Base-by-base conservation (phyloP, 2,888 invertebrate species). In the Drepanosiphum platanoidis region DNA sequence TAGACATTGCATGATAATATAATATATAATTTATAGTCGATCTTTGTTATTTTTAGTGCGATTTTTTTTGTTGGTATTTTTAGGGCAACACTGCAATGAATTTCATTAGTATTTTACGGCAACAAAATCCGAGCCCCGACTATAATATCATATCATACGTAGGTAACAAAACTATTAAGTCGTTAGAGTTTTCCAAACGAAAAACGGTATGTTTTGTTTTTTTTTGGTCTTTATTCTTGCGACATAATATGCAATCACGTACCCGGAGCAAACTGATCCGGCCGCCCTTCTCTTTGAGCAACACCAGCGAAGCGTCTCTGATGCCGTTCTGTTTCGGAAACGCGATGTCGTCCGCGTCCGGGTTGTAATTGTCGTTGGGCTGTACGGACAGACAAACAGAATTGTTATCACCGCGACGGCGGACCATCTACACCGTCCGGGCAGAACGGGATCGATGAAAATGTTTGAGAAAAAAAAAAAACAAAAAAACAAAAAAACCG, bases 231-330 rank as follows among this genome's bases (percentile, higher is more conserved):
- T 18, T 52, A 46, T 46, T 18, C n/a, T n/a, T n/a, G n/a, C n/a
- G n/a, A n/a, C n/a, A n/a, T n/a, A n/a, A n/a, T n/a, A n/a, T n/a
- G n/a, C n/a, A n/a, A 46, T 18, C 52, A 89, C 91, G 90, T 89
- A 92, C 92, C 89, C 97, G 92, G 88, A 96, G 92, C 88, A 96
- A 91, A 64, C 95, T 94, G 90, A 95, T 96, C 88, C 96, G 92
- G 84, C 96, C 96, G 88, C 95, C 94, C 90, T 97, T 97, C 90
- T 97, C 97, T 89, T 96, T 93, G 86, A 97, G 94, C 72, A 97
- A 91, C 86, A 97, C 92, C 80, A 97, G 92, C 4, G 96, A 95
- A 11, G 97, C 97, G 89, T 97, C 96, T 88, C 95, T 92, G 83
- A 96, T 88, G 68, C 88, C 88, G 88, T 93, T 94, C 88, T 92